Conservation (phyloP, 1,140 invertebrate genomes). For the Yoshiicerus persimilis region DNA sequence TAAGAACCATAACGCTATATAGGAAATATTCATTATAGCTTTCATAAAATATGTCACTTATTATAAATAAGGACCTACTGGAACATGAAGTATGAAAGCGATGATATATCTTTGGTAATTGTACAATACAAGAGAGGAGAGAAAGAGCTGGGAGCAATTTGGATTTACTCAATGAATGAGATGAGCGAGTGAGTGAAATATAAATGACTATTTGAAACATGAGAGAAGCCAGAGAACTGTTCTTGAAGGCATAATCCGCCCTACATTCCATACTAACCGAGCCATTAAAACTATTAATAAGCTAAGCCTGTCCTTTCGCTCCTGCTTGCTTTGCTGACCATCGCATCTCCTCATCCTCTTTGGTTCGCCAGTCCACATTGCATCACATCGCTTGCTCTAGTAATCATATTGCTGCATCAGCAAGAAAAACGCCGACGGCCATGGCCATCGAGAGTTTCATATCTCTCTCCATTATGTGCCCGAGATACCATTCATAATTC, state of each 20-base stretch:
- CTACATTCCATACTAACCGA: background rate
- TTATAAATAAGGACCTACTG: background rate
- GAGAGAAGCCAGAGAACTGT: background rate
- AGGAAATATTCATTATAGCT: background rate
- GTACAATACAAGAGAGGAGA: background rate
- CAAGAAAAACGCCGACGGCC: background rate
- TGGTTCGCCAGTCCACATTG: too few relatives aligned
- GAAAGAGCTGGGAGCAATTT: background rate
- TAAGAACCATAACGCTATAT: background rate
- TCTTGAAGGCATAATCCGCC: background rate
- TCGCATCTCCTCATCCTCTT: background rate
- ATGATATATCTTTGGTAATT: background rate
- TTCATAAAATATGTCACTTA: background rate
- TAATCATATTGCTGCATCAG: slow-evolving; percentile 7
- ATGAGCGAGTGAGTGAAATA: slow-evolving; percentile 1
- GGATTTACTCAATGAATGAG: background rate
- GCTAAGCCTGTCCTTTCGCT: background rate
- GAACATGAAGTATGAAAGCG: background rate
- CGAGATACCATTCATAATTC: slow-evolving; percentile 7
- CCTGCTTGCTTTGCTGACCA: too few relatives aligned
- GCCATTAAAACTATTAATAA: slow-evolving; percentile 21
- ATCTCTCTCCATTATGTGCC: background rate
- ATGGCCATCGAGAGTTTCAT: background rate
- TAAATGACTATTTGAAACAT: background rate
- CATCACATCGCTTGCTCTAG: background rate